A percentile compares a stretch with the other conserved stretches of the same genome.
These are phyloP conservation scores for Chrysocyon brachyurus DNA, from an alignment of 2,797 vertebrate genomes.

Conservation along the genomic window DNA sequence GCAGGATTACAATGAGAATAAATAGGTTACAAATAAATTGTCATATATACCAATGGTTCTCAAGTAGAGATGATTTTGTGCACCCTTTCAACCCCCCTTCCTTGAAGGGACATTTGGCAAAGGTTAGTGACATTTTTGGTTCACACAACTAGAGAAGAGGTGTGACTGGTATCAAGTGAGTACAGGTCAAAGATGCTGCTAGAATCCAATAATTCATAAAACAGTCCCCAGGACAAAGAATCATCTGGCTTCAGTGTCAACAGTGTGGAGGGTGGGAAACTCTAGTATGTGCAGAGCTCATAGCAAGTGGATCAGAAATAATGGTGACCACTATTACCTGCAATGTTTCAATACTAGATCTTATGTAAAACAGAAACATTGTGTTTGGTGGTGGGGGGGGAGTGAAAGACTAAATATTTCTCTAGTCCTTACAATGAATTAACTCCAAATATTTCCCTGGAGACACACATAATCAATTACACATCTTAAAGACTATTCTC, in stretches of 20 bases:
- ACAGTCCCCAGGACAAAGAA: neutral
- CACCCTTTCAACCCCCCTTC: accelerated
- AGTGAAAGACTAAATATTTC: neutral
- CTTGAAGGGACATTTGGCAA: neutral
- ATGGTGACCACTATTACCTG: too few species aligned
- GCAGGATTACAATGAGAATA: neutral
- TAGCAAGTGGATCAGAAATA: neutral
- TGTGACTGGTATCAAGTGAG: neutral
- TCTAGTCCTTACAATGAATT: neutral
- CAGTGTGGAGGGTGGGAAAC: neutral
- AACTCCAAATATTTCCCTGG: neutral
- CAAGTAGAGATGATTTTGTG: too few species aligned
- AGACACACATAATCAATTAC: neutral
- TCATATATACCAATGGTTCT: neutral
- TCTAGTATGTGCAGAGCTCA: too few species aligned
- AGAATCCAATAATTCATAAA: neutral
- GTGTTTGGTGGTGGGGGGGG: accelerated
- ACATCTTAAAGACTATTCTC: neutral
- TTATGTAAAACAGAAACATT: neutral
- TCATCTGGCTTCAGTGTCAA: accelerated
- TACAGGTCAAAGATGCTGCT: neutral
- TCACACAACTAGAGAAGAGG: neutral
- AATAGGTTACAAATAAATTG: neutral
- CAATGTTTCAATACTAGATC: neutral
- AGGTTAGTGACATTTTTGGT: neutral